A percentile compares a stretch with the other conserved stretches of the same genome.
Conservation (phyloP, 53 echinoderm and acorn worm genomes). For the Hippasteria phrygiana region DNA sequence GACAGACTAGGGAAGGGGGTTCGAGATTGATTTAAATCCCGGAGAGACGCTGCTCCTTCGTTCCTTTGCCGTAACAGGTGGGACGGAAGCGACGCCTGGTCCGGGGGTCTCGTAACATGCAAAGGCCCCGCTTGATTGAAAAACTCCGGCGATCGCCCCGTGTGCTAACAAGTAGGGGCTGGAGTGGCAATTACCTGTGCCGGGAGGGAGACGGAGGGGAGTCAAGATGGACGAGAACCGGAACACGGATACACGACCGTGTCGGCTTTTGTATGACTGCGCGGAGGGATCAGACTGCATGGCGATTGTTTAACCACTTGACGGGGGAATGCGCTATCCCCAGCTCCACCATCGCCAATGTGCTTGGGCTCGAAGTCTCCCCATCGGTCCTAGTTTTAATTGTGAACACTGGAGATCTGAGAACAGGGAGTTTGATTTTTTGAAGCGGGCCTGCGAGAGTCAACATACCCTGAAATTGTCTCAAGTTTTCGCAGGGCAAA, state of each 20-base stretch:
- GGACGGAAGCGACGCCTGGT: conserved; percentile 61
- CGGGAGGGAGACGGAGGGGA: neutral
- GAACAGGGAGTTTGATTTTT: neutral
- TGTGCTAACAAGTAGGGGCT: neutral
- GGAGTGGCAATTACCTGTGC: conserved; percentile 52
- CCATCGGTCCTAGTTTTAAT: neutral
- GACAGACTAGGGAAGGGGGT: conserved; percentile 7
- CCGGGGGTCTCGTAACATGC: conserved; percentile 18
- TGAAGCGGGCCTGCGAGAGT: conserved; percentile 13
- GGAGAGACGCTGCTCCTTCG: conserved; percentile 6
- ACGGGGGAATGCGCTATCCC: conserved; percentile 10
- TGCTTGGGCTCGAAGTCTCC: neutral
- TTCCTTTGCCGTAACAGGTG: conserved; percentile 53
- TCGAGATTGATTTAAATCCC: conserved; percentile 18
- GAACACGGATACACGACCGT: conserved; percentile 54
- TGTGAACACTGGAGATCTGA: neutral
- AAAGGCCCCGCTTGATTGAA: conserved; percentile 30
- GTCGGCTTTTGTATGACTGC: conserved; percentile 33
- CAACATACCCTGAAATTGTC: neutral
- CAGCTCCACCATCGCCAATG: neutral
- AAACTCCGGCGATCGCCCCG: neutral
- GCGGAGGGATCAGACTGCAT: neutral
- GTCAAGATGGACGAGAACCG: conserved; percentile 52
- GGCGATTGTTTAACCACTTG: conserved; percentile 64
- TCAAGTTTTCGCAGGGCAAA: neutral